Percentiles rank a stretch among this genome's conserved stretches.
phyloP scores from a whole-genome alignment of 2,888 invertebrate species.

The Zaprionus lineosus region DNA sequence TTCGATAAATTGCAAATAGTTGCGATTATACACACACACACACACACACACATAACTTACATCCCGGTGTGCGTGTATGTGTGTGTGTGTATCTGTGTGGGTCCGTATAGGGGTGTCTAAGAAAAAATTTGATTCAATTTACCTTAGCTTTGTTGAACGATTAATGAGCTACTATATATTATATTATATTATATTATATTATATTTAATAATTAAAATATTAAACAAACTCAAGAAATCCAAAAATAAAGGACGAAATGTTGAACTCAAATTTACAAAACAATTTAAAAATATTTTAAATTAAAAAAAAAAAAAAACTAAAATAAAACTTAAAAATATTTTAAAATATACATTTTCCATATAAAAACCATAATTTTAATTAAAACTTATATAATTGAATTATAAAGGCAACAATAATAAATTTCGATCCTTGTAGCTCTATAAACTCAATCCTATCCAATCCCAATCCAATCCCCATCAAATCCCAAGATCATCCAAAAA shows the following conservation, averaged over 20 bases:
- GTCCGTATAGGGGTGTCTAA: conserved; percentile 20
- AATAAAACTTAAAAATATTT: too few relatives aligned
- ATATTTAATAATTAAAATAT: neutral
- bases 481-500: neutral
- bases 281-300: neutral
- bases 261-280: too few relatives aligned
- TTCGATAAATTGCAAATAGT: conserved; percentile 19
- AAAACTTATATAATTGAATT: too few relatives aligned
- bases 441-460: too few relatives aligned
- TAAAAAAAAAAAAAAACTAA: neutral
- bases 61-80: conserved; percentile 1
- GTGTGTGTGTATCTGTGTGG: neutral
- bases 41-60: neutral
- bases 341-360: too few relatives aligned
- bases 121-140: neutral
- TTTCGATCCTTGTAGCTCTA: too few relatives aligned
- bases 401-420: too few relatives aligned
- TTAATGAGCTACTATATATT: conserved; percentile 4
- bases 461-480: too few relatives aligned
- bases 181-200: neutral
- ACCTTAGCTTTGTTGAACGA: conserved; percentile 1
- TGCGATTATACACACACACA: conserved; percentile 28
- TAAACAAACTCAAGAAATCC: neutral
- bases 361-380: too few relatives aligned
- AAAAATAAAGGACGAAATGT: too few relatives aligned